Evolutionary conservation across 2,797 vertebrate species (phyloP), one percentile per base, ranked within the genome.

Genomic region (Sorex maritimensis): DNA sequence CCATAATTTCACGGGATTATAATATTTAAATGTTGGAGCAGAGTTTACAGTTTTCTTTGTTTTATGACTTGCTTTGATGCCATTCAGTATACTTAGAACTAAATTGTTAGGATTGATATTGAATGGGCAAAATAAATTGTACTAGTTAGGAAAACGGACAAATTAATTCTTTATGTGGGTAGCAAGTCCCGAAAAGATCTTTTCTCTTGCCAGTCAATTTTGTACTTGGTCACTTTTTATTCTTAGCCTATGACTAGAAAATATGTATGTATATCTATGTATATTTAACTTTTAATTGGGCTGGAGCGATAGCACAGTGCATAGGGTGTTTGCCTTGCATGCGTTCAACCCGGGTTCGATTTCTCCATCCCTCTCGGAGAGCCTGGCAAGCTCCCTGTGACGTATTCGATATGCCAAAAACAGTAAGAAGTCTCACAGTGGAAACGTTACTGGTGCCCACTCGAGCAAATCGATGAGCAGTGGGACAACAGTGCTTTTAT

Each of bases 171-270:
- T 81, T 6, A 11, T 75, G 0, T 81, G 13, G 44, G 3, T 72
- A 26, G 80, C 58, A 91, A 68, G 86, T 58, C 30, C 23, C 61
- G 82, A 49, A 80, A 78, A 38, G 61, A 4, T 81, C 74, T 30
- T 49, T 38, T 23, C 6, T 21, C 46, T 49, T 13, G 41, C n/a
- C 46, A 13, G 83, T 73, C 79, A n/a, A 77, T 74, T 88, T 26
- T 65, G 23, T 69, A 85, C 81, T 58, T 75, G 75, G 30, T 24
- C 81, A 19, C 2, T 17, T 95, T 94, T 88, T 12, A 21, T 91
- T 95, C 68, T 93, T 89, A 87, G 6, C 26, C 24, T 49, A 7
- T 5, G 71, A 75, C 24, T 82, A 75, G 28, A 38, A 78, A 89
- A 82, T 49, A 34, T 72, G 9, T 19, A 14, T 87, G 44, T 71